Base-by-base conservation (phyloP, 2,797 vertebrate species). In the Cacajao melanocephalus region DNA sequence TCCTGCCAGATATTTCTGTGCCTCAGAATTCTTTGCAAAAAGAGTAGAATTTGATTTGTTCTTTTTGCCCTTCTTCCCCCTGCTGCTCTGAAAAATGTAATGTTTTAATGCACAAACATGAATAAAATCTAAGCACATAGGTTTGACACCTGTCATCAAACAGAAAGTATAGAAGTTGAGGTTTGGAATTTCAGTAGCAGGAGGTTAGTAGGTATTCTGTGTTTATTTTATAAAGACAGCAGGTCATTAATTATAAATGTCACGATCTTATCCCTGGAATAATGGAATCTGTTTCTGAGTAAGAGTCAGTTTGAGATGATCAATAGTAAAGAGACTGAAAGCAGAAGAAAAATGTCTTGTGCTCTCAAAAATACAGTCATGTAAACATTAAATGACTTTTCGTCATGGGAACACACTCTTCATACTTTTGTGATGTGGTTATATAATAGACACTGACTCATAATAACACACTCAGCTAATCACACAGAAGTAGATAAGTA, bases 221-320 rank as follows among this genome's bases (percentile, higher is more conserved):
- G 17, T 94, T 75, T 81, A 33, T 82, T 92, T 50, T 55, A 64
- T 33, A 55, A 92, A 95, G 58, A 44, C 46, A 67, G 17, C 55
- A 39, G 20, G 52, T 82, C 48, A 72, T 95, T 92, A 26, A 78
- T 92, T 86, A 67, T 87, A 75, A 75, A 90, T 92, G 48, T 67
- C 67, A 86, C 2, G 4, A 26, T 79, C 67, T 36, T 75, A 78
- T 46, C 87, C 44, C 67, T 36, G 33, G 39, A 41, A 87, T 90
- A 95, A 82, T 36, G 26, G 30, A 61, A 88, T 94, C 28, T 33
- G 17, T 81, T 90, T 84, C 89, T 85, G 36, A 83, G 44, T 8
- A 33, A 90, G 44, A 79, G 15, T 87, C 76, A 5, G 41, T 93
- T 81, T 86, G 46, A 48, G 36, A 46, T 44, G 72, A 64, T 94